Conservation (phyloP, 2,113 vertebrate genomes). For the Camelus dromedarius region DNA sequence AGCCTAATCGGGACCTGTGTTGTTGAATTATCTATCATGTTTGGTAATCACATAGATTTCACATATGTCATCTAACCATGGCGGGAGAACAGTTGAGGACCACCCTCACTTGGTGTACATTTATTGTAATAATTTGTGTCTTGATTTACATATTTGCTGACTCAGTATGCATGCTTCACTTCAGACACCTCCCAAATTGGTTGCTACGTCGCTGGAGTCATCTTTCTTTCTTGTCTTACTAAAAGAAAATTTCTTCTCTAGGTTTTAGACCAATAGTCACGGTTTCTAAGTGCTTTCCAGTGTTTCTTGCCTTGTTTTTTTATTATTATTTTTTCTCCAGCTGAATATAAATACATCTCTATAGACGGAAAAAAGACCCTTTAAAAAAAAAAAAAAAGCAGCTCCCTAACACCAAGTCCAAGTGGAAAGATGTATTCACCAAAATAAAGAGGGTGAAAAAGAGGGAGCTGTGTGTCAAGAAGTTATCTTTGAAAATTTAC, state of each 20-base stretch:
- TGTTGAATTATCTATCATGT: not conserved
- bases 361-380: not conserved
- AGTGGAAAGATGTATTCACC: not conserved
- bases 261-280: not conserved
- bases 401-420: not conserved
- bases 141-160: not conserved
- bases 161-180: not conserved
- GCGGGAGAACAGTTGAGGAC: not conserved
- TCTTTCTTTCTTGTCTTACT: conserved; percentile 4
- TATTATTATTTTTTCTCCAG: not conserved
- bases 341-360: not conserved
- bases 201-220: not conserved
- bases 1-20: not conserved
- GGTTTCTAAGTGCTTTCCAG: conserved; percentile 14
- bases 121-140: not conserved
- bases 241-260: not conserved
- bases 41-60: not conserved
- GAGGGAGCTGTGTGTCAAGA: not conserved
- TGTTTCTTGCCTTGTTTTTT: conserved; percentile 24
- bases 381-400: not conserved
- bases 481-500: conserved; percentile 16
- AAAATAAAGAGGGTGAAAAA: not conserved
- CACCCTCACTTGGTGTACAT: not conserved
- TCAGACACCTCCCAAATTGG: not conserved
- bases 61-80: not conserved